Percentiles rank a stretch among this genome's conserved stretches.
phyloP scores from a whole-genome alignment of 2,113 vertebrate genomes.

The Leuciscus idus region DNA sequence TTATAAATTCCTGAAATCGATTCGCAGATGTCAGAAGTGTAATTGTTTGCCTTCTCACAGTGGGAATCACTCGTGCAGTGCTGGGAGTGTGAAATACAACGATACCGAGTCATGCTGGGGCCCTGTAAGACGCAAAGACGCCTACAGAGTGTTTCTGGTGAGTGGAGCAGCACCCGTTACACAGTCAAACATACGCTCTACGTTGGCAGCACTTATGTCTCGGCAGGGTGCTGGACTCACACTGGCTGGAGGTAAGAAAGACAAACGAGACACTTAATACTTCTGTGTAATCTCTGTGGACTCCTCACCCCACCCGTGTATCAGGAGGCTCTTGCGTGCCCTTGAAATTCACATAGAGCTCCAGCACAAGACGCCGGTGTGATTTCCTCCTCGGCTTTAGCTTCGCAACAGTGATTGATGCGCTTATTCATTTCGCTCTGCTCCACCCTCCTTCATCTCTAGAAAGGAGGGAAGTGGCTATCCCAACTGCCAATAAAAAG shows the following conservation, averaged over 20 bases:
- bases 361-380: conserved; percentile 46
- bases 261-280: conserved; percentile 32
- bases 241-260: background rate
- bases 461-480: conserved; percentile 42
- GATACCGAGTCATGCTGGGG: conserved; percentile 96
- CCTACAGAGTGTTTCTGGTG: conserved; percentile 95
- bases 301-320: background rate
- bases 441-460: conserved; percentile 35
- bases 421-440: conserved; percentile 57
- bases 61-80: conserved; percentile 87
- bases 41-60: conserved; percentile 57
- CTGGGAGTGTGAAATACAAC: conserved; percentile 84
- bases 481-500: conserved; percentile 46
- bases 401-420: conserved; percentile 68
- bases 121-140: conserved; percentile 84
- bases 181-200: conserved; percentile 2
- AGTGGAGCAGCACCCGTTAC: conserved; percentile 63
- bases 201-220: background rate
- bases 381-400: conserved; percentile 61
- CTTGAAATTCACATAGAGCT: conserved; percentile 61
- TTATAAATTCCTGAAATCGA: background rate
- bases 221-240: background rate
- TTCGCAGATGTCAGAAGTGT: background rate
- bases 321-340: conserved; percentile 33
- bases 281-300: conserved; percentile 17